These are phyloP conservation scores for Tridacna crocea DNA, from an alignment of 2,888 invertebrate species.

Conservation along the genomic window DNA sequence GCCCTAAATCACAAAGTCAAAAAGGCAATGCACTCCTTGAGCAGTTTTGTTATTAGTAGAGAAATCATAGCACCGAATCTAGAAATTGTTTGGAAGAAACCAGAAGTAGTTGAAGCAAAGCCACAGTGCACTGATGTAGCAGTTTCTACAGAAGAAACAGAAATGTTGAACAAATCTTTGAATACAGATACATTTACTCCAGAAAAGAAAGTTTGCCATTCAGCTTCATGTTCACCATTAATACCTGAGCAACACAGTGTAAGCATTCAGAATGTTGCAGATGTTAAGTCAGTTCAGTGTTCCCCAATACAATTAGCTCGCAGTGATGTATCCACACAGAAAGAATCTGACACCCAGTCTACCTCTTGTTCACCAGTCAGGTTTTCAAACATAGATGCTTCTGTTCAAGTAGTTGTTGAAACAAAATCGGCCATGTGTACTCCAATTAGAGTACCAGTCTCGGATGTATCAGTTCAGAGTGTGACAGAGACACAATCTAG, in stretches of 20 bases:
- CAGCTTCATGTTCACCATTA: conserved; percentile 33
- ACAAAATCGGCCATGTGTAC: conserved; percentile 41
- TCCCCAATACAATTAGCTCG: conserved; percentile 27
- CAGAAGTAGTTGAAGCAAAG: neutral
- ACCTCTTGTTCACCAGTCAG: conserved; percentile 31
- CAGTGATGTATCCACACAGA: conserved; percentile 28
- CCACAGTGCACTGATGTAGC: neutral
- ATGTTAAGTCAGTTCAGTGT: conserved; percentile 29
- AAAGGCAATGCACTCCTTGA: conserved; percentile 36
- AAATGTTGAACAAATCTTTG: neutral
- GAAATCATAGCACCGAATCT: conserved; percentile 16
- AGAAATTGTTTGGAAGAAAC: conserved; percentile 1
- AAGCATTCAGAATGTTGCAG: conserved; percentile 18
- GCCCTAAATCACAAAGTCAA: conserved; percentile 33
- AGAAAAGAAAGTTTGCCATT: conserved; percentile 16
- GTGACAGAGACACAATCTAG: conserved; percentile 34
- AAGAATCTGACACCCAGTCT: conserved; percentile 29
- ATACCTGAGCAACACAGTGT: conserved; percentile 13
- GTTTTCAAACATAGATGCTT: conserved; percentile 22
- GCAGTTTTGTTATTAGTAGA: conserved; percentile 35
- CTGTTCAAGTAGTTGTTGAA: conserved; percentile 26
- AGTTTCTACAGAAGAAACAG: neutral
- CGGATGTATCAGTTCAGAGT: conserved; percentile 44
- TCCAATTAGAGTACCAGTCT: conserved; percentile 29
- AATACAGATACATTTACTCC: neutral